phyloP scores from a whole-genome alignment of 2,797 vertebrate species.

The Platyrinchus mystaceus region DNA sequence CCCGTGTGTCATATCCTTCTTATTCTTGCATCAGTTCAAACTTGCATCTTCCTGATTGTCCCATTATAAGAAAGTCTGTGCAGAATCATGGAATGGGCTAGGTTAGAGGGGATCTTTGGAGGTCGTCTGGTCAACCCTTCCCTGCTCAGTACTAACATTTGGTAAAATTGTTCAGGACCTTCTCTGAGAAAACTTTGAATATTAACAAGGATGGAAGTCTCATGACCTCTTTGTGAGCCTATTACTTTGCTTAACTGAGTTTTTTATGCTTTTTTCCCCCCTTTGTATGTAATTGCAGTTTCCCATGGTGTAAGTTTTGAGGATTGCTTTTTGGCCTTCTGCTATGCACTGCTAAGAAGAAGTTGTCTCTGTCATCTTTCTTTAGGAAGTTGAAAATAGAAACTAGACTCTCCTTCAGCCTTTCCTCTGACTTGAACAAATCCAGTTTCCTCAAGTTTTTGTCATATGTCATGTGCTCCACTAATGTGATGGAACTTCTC shows the following conservation, averaged over 20 bases:
- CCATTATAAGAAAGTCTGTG: neutral
- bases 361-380: neutral
- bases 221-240: neutral
- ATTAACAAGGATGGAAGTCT: neutral
- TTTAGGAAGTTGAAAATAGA: neutral
- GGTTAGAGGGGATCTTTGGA: neutral
- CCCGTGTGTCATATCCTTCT: neutral
- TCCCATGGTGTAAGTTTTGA: neutral
- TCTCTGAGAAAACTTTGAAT: neutral
- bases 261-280: neutral
- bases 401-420: neutral
- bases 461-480: neutral
- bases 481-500: neutral
- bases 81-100: neutral
- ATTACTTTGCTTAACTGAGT: neutral
- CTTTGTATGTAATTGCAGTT: neutral
- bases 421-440: neutral
- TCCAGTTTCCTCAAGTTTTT: neutral
- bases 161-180: neutral
- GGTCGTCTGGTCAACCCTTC: neutral
- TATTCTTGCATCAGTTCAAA: neutral
- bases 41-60: neutral
- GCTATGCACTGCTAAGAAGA: neutral
- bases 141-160: neutral
- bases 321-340: neutral